Evolutionary conservation across 2,888 invertebrate genomes (phyloP), one percentile per base, ranked within the genome.

Genomic region (Catotricha subobsoleta): DNA sequence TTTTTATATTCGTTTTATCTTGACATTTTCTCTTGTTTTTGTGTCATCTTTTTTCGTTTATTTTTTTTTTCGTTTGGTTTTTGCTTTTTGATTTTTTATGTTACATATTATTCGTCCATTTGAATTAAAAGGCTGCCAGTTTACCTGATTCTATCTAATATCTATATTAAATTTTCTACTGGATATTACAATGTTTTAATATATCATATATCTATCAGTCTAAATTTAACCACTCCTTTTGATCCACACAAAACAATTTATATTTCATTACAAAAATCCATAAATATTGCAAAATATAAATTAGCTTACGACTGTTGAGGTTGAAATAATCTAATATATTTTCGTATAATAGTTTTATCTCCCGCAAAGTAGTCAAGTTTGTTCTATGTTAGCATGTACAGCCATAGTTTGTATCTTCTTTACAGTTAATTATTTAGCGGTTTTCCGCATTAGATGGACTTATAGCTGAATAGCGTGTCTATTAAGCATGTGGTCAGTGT

Each of bases 401-500:
- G 25, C 7, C 10, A 25, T 10, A 6, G 25, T 25, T 30, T 30
- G 15, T 30, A 13, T 30, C 30, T 30, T 13, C 5, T 30, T 10
- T 30, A 9, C n/a, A 13, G 30, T 30, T 30, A 30, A 30, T 30
- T 30, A 30, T 30, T 30, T 30, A 30, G 30, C 30, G 30, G 30
- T 30, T 30, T 13, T 30, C 6, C 30, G 12, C n/a, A 30, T 30
- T 30, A 9, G 30, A 30, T 30, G 30, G 30, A 30, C 30, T 30
- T 30, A 30, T 30, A n/a, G 30, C 30, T n/a, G 15, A 30, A 30
- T 30, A 30, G 30, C 30, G 30, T 30, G 30, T n/a, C 30, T 10
- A 30, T 30, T 13, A 13, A 30, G n/a, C 12, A 30, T 30, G 15
- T n/a, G 30, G 30, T n/a, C n/a, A 30, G 30, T 30, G 15, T n/a